phyloP scores from a whole-genome alignment of 2,113 vertebrate genomes.

The Girardinichthys multiradiatus region DNA sequence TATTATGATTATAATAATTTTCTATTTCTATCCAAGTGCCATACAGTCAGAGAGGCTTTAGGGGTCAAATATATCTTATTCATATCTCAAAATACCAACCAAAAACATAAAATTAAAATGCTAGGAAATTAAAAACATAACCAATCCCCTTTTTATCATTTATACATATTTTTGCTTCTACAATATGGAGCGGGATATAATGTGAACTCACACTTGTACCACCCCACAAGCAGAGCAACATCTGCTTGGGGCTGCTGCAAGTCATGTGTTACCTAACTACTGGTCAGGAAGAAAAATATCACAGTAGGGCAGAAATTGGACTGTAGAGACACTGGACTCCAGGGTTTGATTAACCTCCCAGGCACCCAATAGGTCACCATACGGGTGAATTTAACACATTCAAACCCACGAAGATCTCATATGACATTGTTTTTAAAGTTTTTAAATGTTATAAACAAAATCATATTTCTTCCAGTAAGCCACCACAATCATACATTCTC shows the following conservation, averaged over 20 bases:
- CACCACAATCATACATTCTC: conserved; percentile 55
- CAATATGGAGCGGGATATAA: conserved; percentile 30
- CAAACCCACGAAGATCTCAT: not conserved
- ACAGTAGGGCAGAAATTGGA: conserved; percentile 66
- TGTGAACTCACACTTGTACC: conserved; percentile 55
- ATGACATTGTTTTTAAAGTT: not conserved
- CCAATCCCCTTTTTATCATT: conserved; percentile 20
- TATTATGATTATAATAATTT: conserved; percentile 7
- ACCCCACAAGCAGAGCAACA: conserved; percentile 66
- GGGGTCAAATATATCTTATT: conserved; percentile 28
- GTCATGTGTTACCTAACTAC: conserved; percentile 75
- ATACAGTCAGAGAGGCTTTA: conserved; percentile 8
- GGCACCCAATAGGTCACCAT: conserved; percentile 65
- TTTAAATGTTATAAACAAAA: not conserved
- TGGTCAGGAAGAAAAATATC: conserved; percentile 73
- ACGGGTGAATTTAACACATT: conserved; percentile 41
- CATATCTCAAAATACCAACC: conserved; percentile 27
- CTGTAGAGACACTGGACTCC: conserved; percentile 66
- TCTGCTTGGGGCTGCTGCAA: conserved; percentile 70
- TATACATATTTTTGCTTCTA: conserved; percentile 22
- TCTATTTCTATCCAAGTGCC: conserved; percentile 7
- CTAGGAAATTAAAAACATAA: conserved; percentile 18
- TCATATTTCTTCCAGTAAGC: not conserved
- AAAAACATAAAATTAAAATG: conserved; percentile 17
- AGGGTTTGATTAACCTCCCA: conserved; percentile 65